Percentiles rank a stretch among this genome's conserved stretches.
Conservation (phyloP, 2,888 invertebrate genomes). For the Philereme vetulata region DNA sequence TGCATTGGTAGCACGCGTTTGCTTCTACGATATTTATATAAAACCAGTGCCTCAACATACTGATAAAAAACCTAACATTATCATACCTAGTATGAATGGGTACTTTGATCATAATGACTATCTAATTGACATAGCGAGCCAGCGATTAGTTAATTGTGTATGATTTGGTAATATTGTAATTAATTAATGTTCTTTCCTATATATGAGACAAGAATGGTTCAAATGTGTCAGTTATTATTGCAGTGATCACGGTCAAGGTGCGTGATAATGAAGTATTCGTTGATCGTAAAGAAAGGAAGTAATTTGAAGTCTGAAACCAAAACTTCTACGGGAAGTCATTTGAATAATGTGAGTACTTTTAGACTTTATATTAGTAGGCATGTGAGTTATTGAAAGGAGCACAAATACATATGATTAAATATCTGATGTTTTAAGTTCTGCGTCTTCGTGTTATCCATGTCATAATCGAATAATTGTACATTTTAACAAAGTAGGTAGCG, state of each 20-base stretch:
- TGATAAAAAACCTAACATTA: conserved; percentile 24
- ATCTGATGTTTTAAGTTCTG: too few relatives aligned
- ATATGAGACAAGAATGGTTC: conserved; percentile 47
- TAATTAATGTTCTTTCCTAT: conserved; percentile 62
- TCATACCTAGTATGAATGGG: conserved; percentile 27
- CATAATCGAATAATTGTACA: too few relatives aligned
- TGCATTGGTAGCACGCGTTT: background rate
- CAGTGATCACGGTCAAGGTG: conserved; percentile 14
- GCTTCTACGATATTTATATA: background rate
- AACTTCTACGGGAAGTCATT: background rate
- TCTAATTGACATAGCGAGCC: conserved; percentile 36
- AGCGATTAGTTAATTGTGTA: conserved; percentile 62
- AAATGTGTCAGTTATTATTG: conserved; percentile 29
- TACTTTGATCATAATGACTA: conserved; percentile 27
- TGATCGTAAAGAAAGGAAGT: conserved; percentile 1
- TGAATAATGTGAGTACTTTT: conserved; percentile 6
- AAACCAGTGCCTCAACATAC: conserved; percentile 6
- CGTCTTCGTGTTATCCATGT: too few relatives aligned
- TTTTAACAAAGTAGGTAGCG: too few relatives aligned
- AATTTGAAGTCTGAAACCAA: background rate
- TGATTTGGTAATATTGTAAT: conserved; percentile 56
- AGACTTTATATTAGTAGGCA: too few relatives aligned
- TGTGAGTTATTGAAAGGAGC: too few relatives aligned
- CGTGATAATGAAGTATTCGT: conserved; percentile 17
- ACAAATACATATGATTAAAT: too few relatives aligned